phyloP scores from a whole-genome alignment of 2,888 invertebrate genomes.

The Melanophora roralis region DNA sequence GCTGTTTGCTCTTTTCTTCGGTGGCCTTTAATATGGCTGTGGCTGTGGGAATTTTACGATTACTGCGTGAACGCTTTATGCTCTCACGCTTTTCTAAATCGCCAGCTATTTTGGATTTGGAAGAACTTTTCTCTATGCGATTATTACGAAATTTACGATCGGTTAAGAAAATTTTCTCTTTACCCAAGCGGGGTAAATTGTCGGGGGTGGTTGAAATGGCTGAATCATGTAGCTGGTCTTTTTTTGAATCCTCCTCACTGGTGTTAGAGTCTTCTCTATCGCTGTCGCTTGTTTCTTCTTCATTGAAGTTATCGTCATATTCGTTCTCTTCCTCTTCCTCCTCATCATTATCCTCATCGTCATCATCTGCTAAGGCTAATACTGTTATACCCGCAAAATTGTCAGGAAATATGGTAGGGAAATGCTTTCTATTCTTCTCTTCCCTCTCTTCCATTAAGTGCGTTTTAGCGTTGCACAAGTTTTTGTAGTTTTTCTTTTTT shows the following conservation, averaged over 20 bases:
- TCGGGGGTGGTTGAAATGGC: constrained; percentile 16
- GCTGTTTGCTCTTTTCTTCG: constrained; percentile 32
- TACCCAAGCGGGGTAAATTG: constrained; percentile 66
- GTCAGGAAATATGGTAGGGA: constrained; percentile 34
- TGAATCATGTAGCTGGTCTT: not conserved
- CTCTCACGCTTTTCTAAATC: constrained; percentile 70
- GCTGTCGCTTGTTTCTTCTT: not conserved
- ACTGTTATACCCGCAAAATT: constrained; percentile 18
- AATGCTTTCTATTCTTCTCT: not conserved
- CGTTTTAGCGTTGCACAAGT: constrained; percentile 33
- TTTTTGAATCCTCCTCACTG: constrained; percentile 3
- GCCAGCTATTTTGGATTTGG: constrained; percentile 71
- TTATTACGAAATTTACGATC: constrained; percentile 75
- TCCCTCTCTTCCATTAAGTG: not conserved
- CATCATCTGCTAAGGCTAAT: constrained; percentile 49
- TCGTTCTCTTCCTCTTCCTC: constrained; percentile 32
- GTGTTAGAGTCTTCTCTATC: not conserved
- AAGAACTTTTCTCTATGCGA: constrained; percentile 74
- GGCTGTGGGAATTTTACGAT: constrained; percentile 69
- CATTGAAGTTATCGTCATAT: constrained; percentile 42
- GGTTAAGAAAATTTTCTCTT: constrained; percentile 72
- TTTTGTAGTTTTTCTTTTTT: constrained; percentile 65
- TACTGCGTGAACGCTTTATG: constrained; percentile 67
- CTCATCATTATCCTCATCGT: constrained; percentile 50
- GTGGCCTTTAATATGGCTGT: constrained; percentile 57